Conservation (phyloP, 2,113 vertebrate genomes). For the Leptobrachium leishanense region DNA sequence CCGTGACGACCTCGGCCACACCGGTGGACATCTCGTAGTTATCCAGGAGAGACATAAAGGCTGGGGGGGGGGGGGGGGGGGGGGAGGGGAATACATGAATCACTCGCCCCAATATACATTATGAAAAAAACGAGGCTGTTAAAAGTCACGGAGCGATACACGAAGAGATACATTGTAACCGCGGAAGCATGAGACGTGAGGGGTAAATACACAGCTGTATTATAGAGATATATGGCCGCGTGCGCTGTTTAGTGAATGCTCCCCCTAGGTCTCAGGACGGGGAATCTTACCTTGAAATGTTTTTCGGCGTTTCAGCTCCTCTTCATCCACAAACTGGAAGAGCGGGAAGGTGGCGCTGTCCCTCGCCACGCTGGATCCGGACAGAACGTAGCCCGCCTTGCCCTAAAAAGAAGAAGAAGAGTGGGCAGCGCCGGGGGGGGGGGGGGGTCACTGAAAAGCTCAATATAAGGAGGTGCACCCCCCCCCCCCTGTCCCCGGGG, state of each 20-base stretch:
- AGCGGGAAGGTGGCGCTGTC: constrained; percentile 68
- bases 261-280: neutral
- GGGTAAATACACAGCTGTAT: no score
- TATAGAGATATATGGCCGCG: no score
- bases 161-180: no score
- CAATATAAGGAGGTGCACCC: no score
- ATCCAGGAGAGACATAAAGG: constrained; percentile 76
- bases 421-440: no score
- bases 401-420: constrained; percentile 56
- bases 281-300: constrained; percentile 69
- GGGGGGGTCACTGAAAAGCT: no score
- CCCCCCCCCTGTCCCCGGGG: no score
- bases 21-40: constrained; percentile 77
- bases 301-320: constrained; percentile 66
- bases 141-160: no score
- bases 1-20: constrained; percentile 69
- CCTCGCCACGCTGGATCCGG: constrained; percentile 64
- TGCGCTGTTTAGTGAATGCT: no score
- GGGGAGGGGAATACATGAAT: neutral
- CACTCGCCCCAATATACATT: no score
- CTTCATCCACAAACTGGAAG: constrained; percentile 71
- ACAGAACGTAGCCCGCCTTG: constrained; percentile 66
- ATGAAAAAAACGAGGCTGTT: no score
- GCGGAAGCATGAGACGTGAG: no score
- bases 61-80: constrained; percentile 53